Evolutionary conservation across 2,797 vertebrate genomes (phyloP), one percentile per base, ranked within the genome.

Genomic region (Lycodopsis pacificus): DNA sequence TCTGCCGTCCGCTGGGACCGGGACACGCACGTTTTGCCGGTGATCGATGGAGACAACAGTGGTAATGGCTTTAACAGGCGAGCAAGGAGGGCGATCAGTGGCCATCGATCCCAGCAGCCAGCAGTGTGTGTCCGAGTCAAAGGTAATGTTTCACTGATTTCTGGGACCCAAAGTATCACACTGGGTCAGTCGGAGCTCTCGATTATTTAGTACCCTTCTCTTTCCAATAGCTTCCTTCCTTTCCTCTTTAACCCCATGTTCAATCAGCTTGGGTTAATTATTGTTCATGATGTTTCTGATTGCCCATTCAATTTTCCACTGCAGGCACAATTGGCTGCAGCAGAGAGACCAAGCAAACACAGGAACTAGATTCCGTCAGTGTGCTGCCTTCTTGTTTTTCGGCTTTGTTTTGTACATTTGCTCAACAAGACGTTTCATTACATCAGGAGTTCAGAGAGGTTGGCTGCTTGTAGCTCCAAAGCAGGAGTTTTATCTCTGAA

Each of bases 11-110:
- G 68, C 76, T 10, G 69, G 67, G 82, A 76, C 70, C 65, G 76
- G 69, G 64, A 83, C 57, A 82, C 40, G 53, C 71, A 56, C 54
- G 22, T 59, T 51, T 46, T 75, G 76, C 56, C 48, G 6, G 65
- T 66, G 82, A 90, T 89, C 76, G 64, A 91, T 90, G 83, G 70
- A 79, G 82, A 83, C 79, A 76, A 61, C 77, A 62, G 65, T n/a
- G 58, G 76, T 88, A 89, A 92, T 82, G 84, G 76, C 83, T 81
- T 71, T 83, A 88, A 91, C 89, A 81, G 63, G 66, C 71, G 67
- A 78, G 76, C 81, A 82, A 64, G 81, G 79, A 74, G 46, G 65
- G 56, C 61, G 71, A 92, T 90, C 85, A 85, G 75, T 59, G 74
- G 54, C 54, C 59, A 91, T 92, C 46, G 82, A 91, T 86, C 79